A percentile compares a stretch with the other conserved stretches of the same genome.
phyloP scores from a whole-genome alignment of 2,797 vertebrate genomes.

The Euthynnus affinis region DNA sequence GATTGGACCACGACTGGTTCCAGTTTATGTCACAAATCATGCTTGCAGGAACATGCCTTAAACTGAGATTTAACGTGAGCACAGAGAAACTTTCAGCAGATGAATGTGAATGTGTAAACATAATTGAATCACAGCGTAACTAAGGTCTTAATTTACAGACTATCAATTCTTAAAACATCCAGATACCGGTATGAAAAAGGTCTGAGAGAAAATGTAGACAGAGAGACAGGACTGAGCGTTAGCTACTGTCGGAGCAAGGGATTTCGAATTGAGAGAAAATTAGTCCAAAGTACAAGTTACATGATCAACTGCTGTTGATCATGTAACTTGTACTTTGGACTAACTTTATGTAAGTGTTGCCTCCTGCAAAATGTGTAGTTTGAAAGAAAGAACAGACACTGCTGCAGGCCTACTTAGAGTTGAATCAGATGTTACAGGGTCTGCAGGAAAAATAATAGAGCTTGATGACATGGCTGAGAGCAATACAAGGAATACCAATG shows the following conservation, averaged over 20 bases:
- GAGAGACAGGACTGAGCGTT: neutral
- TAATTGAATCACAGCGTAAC: neutral
- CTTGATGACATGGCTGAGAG: constrained; percentile 56
- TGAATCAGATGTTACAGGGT: constrained; percentile 47
- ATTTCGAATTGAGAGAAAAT: constrained; percentile 18
- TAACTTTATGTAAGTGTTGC: constrained; percentile 29
- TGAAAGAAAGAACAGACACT: constrained; percentile 46
- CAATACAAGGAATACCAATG: constrained; percentile 72
- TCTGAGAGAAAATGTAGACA: neutral
- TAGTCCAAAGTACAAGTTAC: too few species aligned
- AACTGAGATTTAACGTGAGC: neutral
- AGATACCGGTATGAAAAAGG: neutral
- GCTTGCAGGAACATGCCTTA: too few species aligned
- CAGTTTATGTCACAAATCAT: too few species aligned
- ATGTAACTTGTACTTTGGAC: constrained; percentile 7
- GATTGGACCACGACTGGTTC: too few species aligned
- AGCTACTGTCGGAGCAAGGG: neutral
- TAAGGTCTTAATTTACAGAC: neutral
- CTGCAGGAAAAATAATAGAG: constrained; percentile 45
- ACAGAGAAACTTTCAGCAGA: too few species aligned
- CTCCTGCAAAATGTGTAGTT: constrained; percentile 34
- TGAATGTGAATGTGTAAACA: too few species aligned
- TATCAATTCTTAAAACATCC: neutral
- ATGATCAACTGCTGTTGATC: neutral
- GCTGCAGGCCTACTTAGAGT: constrained; percentile 50